These are phyloP conservation scores for Glossophaga mutica DNA, from an alignment of 2,797 vertebrate genomes.

Conservation along the genomic window DNA sequence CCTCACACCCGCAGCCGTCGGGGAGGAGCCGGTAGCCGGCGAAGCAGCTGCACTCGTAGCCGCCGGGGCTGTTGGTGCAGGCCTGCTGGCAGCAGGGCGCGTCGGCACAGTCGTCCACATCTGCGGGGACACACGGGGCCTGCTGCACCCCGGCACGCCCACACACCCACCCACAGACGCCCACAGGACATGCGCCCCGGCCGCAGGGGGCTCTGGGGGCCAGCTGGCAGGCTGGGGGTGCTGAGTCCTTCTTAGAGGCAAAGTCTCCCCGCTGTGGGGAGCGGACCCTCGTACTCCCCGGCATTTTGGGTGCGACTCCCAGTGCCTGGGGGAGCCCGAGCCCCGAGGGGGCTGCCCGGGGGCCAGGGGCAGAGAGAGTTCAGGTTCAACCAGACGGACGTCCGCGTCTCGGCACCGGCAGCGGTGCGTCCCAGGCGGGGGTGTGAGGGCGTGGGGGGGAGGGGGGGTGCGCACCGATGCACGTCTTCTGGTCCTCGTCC, in stretches of 20 bases:
- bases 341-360: too few species aligned
- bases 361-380: neutral
- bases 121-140: slow-evolving; percentile 78
- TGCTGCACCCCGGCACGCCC: neutral
- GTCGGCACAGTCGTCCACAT: slow-evolving; percentile 89
- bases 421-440: accelerated
- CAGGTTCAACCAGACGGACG: neutral
- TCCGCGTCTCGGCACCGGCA: accelerated
- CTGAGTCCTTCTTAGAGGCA: neutral
- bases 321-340: neutral
- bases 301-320: accelerated
- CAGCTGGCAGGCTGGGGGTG: neutral
- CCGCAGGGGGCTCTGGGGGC: neutral
- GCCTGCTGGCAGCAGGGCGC: slow-evolving; percentile 92
- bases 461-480: slow-evolving; percentile 83
- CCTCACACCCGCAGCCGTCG: slow-evolving; percentile 92
- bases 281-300: neutral
- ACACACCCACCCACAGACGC: neutral
- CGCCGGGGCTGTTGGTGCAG: slow-evolving; percentile 93
- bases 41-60: slow-evolving; percentile 95
- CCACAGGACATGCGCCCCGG: accelerated
- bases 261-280: neutral
- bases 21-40: slow-evolving; percentile 89
- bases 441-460: too few species aligned
- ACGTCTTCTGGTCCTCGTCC: slow-evolving; percentile 89